Evolutionary conservation across 2,888 invertebrate genomes (phyloP).

Genomic region (Orchesella flavescens): DNA sequence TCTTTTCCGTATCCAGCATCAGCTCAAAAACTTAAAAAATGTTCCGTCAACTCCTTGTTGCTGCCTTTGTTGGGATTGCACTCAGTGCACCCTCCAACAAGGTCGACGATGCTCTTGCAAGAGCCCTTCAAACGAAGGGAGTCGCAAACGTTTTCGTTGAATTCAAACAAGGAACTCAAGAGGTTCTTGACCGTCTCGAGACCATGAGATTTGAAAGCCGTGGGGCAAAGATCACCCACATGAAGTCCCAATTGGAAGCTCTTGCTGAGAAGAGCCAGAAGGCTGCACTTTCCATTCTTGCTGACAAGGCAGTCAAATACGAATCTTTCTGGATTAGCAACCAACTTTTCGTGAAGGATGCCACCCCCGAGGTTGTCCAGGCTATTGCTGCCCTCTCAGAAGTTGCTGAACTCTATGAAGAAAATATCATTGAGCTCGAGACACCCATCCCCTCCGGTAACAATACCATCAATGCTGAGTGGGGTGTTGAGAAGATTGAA

Average conservation of each 20-base stretch:
- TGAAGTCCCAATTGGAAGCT: slow-evolving; percentile 37
- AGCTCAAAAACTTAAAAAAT: slow-evolving; percentile 15
- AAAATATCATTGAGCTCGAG: background rate
- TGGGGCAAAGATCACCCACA: slow-evolving; percentile 32
- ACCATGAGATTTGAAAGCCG: slow-evolving; percentile 23
- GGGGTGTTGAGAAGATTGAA: slow-evolving; percentile 53
- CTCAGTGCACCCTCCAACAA: slow-evolving; percentile 47
- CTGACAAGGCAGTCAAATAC: background rate
- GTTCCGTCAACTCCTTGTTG: slow-evolving; percentile 47
- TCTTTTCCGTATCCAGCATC: too few relatives aligned
- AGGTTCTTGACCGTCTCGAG: slow-evolving; percentile 21
- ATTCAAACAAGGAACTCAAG: slow-evolving; percentile 17
- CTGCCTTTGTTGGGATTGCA: slow-evolving; percentile 44
- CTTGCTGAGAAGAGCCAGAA: slow-evolving; percentile 36
- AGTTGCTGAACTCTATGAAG: slow-evolving; percentile 20
- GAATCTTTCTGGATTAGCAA: slow-evolving; percentile 54
- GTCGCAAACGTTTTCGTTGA: slow-evolving; percentile 40
- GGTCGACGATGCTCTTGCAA: slow-evolving; percentile 17
- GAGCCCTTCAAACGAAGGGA: background rate
- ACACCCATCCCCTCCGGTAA: background rate
- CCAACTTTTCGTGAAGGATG: slow-evolving; percentile 22
- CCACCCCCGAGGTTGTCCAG: background rate
- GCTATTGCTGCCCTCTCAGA: slow-evolving; percentile 13
- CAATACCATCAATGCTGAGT: slow-evolving; percentile 29
- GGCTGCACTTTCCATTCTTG: slow-evolving; percentile 2